Evolutionary conservation across 2,113 vertebrate genomes (phyloP).

Genomic region (Butorides virescens): DNA sequence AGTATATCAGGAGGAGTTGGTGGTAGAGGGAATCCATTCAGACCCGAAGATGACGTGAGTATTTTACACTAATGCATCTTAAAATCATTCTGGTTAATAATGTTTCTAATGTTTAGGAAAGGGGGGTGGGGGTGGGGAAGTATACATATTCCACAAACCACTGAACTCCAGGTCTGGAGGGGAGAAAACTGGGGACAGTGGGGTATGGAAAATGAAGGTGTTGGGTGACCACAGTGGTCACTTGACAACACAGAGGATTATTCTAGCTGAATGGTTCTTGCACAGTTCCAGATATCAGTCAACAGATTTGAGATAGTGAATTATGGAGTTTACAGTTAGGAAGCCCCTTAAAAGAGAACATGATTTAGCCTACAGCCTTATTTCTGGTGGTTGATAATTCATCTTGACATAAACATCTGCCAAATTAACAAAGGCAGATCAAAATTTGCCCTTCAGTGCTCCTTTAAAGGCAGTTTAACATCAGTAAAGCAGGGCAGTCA

Average conservation of each 20-base stretch:
- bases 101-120: background rate
- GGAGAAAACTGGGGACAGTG: background rate
- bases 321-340: background rate
- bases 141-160: background rate
- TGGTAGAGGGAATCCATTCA: conserved; percentile 95
- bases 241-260: background rate
- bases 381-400: background rate
- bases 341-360: background rate
- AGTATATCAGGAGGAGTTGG: conserved; percentile 98
- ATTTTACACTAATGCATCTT: background rate
- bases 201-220: background rate
- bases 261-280: background rate
- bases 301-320: background rate
- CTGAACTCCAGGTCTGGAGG: background rate
- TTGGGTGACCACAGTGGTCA: background rate
- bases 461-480: background rate
- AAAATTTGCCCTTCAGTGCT: background rate
- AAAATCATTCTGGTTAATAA: background rate
- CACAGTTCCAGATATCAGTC: background rate
- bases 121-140: no score
- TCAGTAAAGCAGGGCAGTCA: background rate
- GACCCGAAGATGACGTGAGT: conserved; percentile 92
- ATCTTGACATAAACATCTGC: background rate
- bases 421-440: background rate
- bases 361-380: background rate